Conservation (phyloP, 2,888 invertebrate genomes). For the Imbricaverruca yamaguchii region DNA sequence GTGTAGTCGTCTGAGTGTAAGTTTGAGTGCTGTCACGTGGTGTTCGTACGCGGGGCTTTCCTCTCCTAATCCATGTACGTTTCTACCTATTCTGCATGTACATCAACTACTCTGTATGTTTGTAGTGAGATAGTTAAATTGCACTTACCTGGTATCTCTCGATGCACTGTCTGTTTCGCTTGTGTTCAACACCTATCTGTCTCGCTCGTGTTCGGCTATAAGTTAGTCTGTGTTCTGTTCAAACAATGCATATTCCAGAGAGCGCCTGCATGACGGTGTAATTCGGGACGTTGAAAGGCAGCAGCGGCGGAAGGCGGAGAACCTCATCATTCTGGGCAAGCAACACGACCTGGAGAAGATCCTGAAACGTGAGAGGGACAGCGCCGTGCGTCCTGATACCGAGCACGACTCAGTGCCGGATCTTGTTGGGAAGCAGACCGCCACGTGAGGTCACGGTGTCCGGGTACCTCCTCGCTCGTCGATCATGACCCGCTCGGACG, state of each 20-base stretch:
- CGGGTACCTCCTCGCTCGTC: background rate
- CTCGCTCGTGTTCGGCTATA: too few relatives aligned
- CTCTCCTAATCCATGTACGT: too few relatives aligned
- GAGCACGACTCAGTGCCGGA: background rate
- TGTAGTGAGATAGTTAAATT: too few relatives aligned
- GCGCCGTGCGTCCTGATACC: background rate
- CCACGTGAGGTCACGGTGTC: background rate
- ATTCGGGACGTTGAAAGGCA: conserved; percentile 30
- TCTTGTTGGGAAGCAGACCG: background rate
- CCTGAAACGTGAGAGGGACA: conserved; percentile 8
- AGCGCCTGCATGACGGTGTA: conserved; percentile 30
- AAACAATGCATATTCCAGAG: conserved; percentile 25
- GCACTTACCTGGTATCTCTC: too few relatives aligned
- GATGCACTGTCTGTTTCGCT: too few relatives aligned
- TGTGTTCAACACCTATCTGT: too few relatives aligned
- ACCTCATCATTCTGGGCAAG: conserved; percentile 26
- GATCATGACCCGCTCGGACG: background rate
- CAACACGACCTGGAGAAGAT: conserved; percentile 29
- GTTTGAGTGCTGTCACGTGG: too few relatives aligned
- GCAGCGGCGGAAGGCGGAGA: conserved; percentile 30
- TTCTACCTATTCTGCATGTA: too few relatives aligned
- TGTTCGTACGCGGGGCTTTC: too few relatives aligned
- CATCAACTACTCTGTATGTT: too few relatives aligned
- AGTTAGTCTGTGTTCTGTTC: too few relatives aligned
- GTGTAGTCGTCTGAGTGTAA: too few relatives aligned